Base-by-base conservation (phyloP, 2,797 vertebrate genomes). In the Macroramphosus scolopax region DNA sequence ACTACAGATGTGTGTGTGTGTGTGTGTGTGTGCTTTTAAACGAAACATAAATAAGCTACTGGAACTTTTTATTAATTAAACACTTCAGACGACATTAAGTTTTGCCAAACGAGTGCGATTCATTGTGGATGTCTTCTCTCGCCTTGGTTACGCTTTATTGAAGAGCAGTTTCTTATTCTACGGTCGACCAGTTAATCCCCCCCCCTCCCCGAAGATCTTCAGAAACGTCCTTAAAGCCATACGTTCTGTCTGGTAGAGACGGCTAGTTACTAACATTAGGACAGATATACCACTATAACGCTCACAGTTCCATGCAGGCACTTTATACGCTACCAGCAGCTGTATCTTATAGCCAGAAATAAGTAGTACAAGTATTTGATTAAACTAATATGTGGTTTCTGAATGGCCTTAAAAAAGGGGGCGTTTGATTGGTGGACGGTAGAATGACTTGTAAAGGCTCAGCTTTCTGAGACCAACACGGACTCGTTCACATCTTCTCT, bases 31-130 rank as follows among this genome's bases (percentile, higher is more conserved):
- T 50, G 47, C 65, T 74, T 59, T 80, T 35, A 57, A 60, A 77
- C 70, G 51, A 70, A 72, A 75, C 60, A 63, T 63, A 64, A 60
- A 84, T 86, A 86, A 85, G 85, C 83, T 86, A 85, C 68, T 69
- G 65, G 72, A 83, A 78, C 55, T 49, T 52, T 24, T 58, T 48
- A 58, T 37, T 18, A 22, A 41, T 9, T 12, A 51, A 69, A 72
- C 42, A 61, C 55, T 58, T 38, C 40, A 62, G 44, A 63, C 56
- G 39, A 80, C 47, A 39, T 40, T 52, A 68, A 35, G 40, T 80
- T n/a, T 83, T 80, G 54, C 69, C 72, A 66, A 66, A 78, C 28
- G 44, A 75, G 59, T 77, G 74, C 72, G 78, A 68, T 74, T 49
- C 17, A 62, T 31, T 52, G 5, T 54, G 37, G 18, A 49, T 63